Evolutionary conservation across 1,140 invertebrate genomes (phyloP).

Genomic region (Babylonia areolata): DNA sequence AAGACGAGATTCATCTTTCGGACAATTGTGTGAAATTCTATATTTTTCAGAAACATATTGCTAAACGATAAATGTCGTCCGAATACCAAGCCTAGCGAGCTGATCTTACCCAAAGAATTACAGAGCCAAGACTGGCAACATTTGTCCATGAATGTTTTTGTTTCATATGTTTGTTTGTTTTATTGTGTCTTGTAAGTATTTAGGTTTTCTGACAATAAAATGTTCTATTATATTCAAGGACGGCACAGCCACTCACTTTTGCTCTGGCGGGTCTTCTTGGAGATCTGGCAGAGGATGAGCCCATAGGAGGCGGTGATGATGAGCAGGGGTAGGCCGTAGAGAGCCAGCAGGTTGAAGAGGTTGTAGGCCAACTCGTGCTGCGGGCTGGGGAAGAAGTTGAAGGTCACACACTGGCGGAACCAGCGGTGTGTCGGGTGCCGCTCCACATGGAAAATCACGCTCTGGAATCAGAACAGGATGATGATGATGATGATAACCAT

Average conservation of each 20-base stretch:
- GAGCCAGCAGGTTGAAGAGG: slow-evolving; percentile 85
- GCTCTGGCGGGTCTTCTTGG: slow-evolving; percentile 81
- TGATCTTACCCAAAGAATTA: too few species aligned
- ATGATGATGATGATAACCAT: neutral
- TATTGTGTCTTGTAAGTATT: too few species aligned
- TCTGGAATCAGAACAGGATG: slow-evolving; percentile 78
- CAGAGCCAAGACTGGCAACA: too few species aligned
- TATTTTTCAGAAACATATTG: too few species aligned
- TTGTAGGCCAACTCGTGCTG: slow-evolving; percentile 85
- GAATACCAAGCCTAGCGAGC: too few species aligned
- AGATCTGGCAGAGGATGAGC: slow-evolving; percentile 88
- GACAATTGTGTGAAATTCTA: too few species aligned
- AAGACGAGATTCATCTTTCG: too few species aligned
- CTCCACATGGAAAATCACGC: slow-evolving; percentile 84
- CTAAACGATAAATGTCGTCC: too few species aligned
- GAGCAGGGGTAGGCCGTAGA: slow-evolving; percentile 89
- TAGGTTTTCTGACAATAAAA: too few species aligned
- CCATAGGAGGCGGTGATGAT: slow-evolving; percentile 91
- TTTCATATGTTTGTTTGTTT: too few species aligned
- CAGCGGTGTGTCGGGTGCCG: slow-evolving; percentile 81
- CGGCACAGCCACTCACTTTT: slow-evolving; percentile 80
- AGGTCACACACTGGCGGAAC: slow-evolving; percentile 88
- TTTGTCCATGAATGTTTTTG: too few species aligned
- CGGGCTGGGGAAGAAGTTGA: slow-evolving; percentile 82
- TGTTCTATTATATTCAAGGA: too few species aligned